Conservation (phyloP, 2,797 vertebrate genomes). For the Uromys caudimaculatus region DNA sequence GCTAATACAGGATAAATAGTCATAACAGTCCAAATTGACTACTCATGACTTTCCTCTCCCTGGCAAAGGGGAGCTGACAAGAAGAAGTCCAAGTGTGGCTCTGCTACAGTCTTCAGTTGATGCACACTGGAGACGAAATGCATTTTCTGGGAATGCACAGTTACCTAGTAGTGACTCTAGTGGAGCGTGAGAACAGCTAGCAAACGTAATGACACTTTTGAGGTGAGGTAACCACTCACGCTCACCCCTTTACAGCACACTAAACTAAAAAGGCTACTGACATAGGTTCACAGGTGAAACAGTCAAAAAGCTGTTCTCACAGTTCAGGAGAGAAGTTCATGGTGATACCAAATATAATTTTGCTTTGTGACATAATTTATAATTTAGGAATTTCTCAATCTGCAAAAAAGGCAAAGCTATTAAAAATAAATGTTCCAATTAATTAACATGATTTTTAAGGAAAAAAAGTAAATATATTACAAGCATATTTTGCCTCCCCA, state of each 20-base stretch:
- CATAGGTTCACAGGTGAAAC: conserved; percentile 69
- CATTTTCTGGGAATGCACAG: conserved; percentile 71
- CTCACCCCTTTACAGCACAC: conserved; percentile 76
- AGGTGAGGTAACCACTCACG: conserved; percentile 71
- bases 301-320: conserved; percentile 83
- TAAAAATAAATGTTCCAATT: conserved; percentile 87
- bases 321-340: conserved; percentile 80
- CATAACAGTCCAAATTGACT: conserved; percentile 68
- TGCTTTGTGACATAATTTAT: conserved; percentile 82
- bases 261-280: conserved; percentile 80
- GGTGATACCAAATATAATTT: conserved; percentile 82
- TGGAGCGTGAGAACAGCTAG: conserved; percentile 56
- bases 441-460: conserved; percentile 86
- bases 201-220: conserved; percentile 80
- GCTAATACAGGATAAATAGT: conserved; percentile 70
- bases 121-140: conserved; percentile 64
- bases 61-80: conserved; percentile 11
- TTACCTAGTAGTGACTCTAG: neutral
- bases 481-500: conserved; percentile 87
- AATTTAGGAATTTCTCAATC: conserved; percentile 86
- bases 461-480: conserved; percentile 86
- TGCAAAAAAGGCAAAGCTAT: conserved; percentile 86
- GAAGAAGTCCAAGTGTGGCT: conserved; percentile 57
- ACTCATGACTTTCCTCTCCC: conserved; percentile 51
- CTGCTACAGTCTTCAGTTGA: conserved; percentile 66